Evolutionary conservation across 2,797 vertebrate genomes (phyloP), one percentile per base, ranked within the genome.

Genomic region (Halcyon smyrnensis): DNA sequence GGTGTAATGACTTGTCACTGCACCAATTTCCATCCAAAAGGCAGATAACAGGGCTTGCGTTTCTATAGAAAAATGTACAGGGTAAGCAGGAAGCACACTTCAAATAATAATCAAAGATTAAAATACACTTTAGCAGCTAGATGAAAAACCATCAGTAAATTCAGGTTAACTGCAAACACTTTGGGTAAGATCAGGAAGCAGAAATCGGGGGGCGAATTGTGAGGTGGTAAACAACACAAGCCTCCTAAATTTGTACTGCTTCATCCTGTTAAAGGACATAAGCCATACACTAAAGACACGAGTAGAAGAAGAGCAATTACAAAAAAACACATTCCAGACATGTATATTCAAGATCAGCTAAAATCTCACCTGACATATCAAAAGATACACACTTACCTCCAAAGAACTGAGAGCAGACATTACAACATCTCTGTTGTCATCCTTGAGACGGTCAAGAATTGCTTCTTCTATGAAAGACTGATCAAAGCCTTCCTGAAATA

Each of bases 381-480:
- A 25, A 75, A 78, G 12, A 54, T 28, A 53, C 27, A 84, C 6
- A 93, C 98, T 97, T 57, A 99, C 99, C 98, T 99, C 97, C 77
- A 99, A 97, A 54, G 98, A 98, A 77, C 46, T 89, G 34, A 99
- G 71, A 15, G 99, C 96, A 1, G 98, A 97, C 25, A 98, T 87
- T n/a, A 99, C 98, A 36, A 99, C 98, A 17, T 98, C 98, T 12
- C 97, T 88, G 7, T 97, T 98, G 20, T 99, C 99, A 93, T 99
- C 99, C 59, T 94, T 98, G 68, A 99, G 97, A 10, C 99, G 98
- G 14, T 98, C 97, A 80, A 98, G 87, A 89, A 99, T 87, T 6
- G 99, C 98, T 68, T 98, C 98, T 94, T 97, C 99, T 97, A 99
- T 97, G 95, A 99, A 99, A 65, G 79, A 92, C 28, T 98, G 95